phyloP scores from a whole-genome alignment of 2,888 invertebrate species.

The Eristalis pertinax region DNA sequence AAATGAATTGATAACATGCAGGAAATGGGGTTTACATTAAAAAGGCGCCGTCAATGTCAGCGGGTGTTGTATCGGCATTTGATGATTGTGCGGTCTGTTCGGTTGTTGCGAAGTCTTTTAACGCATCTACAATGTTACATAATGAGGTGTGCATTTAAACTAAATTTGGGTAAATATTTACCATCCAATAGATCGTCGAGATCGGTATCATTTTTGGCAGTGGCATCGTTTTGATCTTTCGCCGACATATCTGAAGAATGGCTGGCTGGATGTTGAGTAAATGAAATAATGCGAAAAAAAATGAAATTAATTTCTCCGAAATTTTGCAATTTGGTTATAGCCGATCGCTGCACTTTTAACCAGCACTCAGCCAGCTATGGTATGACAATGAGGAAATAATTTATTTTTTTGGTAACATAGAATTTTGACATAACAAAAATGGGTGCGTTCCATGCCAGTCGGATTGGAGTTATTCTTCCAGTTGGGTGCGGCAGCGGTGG shows the following conservation, averaged over 20 bases:
- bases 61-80: conserved; percentile 81
- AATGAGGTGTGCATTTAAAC: conserved; percentile 29
- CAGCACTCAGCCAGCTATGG: conserved; percentile 12
- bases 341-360: conserved; percentile 15
- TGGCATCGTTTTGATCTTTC: conserved; percentile 44
- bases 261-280: background rate
- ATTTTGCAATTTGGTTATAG: conserved; percentile 36
- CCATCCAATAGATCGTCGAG: conserved; percentile 89
- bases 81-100: conserved; percentile 76
- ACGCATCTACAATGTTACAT: conserved; percentile 83
- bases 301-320: background rate
- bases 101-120: conserved; percentile 83
- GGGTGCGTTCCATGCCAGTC: background rate
- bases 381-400: conserved; percentile 18
- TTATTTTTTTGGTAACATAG: background rate
- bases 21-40: conserved; percentile 76
- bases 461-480: conserved; percentile 2
- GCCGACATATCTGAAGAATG: conserved; percentile 43
- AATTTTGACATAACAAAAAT: conserved; percentile 24
- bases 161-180: conserved; percentile 79
- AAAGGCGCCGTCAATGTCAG: conserved; percentile 76
- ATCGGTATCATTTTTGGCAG: conserved; percentile 84
- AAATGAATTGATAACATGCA: conserved; percentile 13
- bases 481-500: background rate
- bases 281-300: background rate